Base-by-base conservation (phyloP, 2,888 invertebrate species). In the Drosophila diplacantha region DNA sequence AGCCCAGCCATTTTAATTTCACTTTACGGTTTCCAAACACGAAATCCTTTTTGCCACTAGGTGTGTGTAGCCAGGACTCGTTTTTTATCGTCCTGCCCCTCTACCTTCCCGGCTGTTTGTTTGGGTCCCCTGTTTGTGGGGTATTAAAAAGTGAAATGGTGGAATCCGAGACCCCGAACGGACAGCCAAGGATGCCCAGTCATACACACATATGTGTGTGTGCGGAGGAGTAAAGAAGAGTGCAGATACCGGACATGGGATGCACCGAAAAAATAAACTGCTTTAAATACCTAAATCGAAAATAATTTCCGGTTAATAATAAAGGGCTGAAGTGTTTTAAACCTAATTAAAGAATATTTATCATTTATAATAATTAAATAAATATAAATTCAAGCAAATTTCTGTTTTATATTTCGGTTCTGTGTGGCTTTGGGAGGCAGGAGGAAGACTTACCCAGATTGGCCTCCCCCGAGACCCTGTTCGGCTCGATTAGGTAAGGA, bases 1-100 rank as follows among this genome's bases (percentile, higher is more conserved):
- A 53, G 62, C 73, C 63, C 43, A 75, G 63, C 76, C 69, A 83
- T 81, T 80, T 80, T 83, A 83, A 83, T 80, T 80, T 80, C 80
- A 80, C 84, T 80, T 81, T 83, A 83, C 84, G 83, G 80, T 81
- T 80, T 71, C 71, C 78, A 81, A 78, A 74, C 83, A 81, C 81
- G 67, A 74, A 78, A 83, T 83, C 81, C 81, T 66, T 82, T 62
- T 77, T 82, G 67, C 80, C 80, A 82, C 80, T 61, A 75, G 73
- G 82, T 79, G 11, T 18, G 82, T 67, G 82, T 63, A 62, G 44
- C 64, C 56, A 62, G 77, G 61, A 56, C 55, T 60, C 53, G 63
- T 70, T 82, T 81, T 80, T 83, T 82, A 78, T 76, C 72, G 68
- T 65, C 66, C 62, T 49, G 37, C 58, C 12, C 34, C 5, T 26